Base-by-base conservation (phyloP, 2,113 vertebrate genomes). In the Corythoichthys intestinalis region DNA sequence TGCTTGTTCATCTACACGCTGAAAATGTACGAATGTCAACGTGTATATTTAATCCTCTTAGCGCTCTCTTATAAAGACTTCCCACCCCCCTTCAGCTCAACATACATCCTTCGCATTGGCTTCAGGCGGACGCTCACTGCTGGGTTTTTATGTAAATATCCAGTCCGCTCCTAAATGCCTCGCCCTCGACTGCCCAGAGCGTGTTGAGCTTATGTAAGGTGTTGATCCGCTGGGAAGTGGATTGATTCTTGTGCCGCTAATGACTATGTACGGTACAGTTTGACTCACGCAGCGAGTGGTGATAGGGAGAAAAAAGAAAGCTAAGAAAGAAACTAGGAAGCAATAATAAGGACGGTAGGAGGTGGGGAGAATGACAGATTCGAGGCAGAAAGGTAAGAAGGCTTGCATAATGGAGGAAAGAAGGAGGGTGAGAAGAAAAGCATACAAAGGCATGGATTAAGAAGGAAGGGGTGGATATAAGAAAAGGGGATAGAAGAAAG, bases 41-140 rank as follows among this genome's bases (percentile, higher is more conserved):
- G 41, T 34, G 61, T 63, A 20, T 48, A 13, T 63, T 63, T 63
- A 47, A 63, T 63, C 61, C 61, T 63, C 44, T 63, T 47, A 47
- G n/a, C 17, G n/a, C 41, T 28, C 59, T 62, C 39, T n/a, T 46
- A 10, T 41, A 38, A 44, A 61, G 59, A n/a, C 70, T 69, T 71
- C 59, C 34, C 34, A 2, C 70, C 13, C 28, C 6, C 37, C 37
- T 39, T 60, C 20, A 34, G 53, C 53, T 56, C 53, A 20, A 35
- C 53, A 56, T 35, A 2, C 58, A 60, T 60, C 38, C 15, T 41
- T 10, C 1, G n/a, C 6, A 35, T 13, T 15, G 6, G 35, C 56
- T 58, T 58, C 35, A 14, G 15, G 37, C 14, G 6, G 15, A 39
- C 14, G 58, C 35, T 60, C 58, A 39, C 58, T 39, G 35, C 14